These are phyloP conservation scores for Drosophila flavopinicola DNA, from an alignment of 2,888 invertebrate species.

Conservation along the genomic window DNA sequence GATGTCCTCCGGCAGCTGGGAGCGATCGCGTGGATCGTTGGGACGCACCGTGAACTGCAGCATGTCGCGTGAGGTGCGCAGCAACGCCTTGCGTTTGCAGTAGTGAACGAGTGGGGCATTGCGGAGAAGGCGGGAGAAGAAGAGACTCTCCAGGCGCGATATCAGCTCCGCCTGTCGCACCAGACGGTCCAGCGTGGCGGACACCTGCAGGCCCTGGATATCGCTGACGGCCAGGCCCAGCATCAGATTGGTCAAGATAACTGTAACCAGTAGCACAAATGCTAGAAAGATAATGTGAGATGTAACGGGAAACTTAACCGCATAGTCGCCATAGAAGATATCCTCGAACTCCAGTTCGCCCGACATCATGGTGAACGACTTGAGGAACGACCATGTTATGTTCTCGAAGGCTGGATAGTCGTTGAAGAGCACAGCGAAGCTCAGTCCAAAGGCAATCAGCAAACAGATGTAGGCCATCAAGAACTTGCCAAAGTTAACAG, in stretches of 20 bases:
- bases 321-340: conserved; percentile 88
- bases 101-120: conserved; percentile 88
- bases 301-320: conserved; percentile 89
- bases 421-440: conserved; percentile 92
- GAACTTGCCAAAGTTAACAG: conserved; percentile 92
- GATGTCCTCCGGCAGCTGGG: conserved; percentile 90
- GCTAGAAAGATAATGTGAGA: conserved; percentile 90
- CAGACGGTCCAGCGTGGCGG: conserved; percentile 91
- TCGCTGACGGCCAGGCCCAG: conserved; percentile 94
- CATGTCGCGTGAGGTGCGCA: conserved; percentile 90
- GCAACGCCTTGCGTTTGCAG: conserved; percentile 89
- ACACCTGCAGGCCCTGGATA: conserved; percentile 91
- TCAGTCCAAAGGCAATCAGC: conserved; percentile 91
- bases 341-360: conserved; percentile 94
- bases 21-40: conserved; percentile 91
- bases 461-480: conserved; percentile 92
- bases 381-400: conserved; percentile 87
- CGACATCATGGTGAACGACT: conserved; percentile 95
- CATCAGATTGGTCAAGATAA: conserved; percentile 92
- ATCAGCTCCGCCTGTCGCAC: conserved; percentile 93
- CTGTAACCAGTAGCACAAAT: conserved; percentile 91
- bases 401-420: conserved; percentile 90
- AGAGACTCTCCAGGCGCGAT: conserved; percentile 92
- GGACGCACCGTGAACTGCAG: conserved; percentile 91
- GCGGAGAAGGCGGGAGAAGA: conserved; percentile 90